A percentile compares a stretch with the other conserved stretches of the same genome.
Conservation (phyloP, 2,797 vertebrate species). For the Xenopus petersii region DNA sequence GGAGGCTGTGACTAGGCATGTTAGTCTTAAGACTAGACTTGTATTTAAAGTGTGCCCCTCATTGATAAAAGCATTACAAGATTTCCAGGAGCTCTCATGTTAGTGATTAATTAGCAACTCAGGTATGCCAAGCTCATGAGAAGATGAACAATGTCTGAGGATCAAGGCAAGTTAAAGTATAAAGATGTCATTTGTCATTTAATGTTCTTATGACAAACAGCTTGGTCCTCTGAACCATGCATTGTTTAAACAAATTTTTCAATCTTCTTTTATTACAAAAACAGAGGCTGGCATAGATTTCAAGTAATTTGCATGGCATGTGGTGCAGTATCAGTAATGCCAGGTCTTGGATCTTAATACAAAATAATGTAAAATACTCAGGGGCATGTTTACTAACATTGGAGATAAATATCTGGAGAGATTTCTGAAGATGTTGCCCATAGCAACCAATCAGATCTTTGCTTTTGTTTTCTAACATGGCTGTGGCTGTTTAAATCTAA, state of each 20-base stretch:
- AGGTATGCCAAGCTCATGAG: conserved; percentile 67
- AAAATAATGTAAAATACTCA: too few relatives aligned
- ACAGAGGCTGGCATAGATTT: not conserved
- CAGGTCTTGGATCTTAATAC: not conserved
- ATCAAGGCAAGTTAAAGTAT: conserved; percentile 67
- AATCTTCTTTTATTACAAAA: not conserved
- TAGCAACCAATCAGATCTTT: too few relatives aligned
- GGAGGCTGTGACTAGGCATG: conserved; percentile 62
- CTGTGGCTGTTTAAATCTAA: too few relatives aligned
- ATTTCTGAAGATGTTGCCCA: too few relatives aligned
- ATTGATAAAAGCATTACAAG: conserved; percentile 15
- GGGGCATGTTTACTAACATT: too few relatives aligned
- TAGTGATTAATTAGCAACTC: conserved; percentile 78
- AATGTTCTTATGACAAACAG: conserved; percentile 55
- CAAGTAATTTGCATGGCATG: not conserved
- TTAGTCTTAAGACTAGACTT: conserved; percentile 48
- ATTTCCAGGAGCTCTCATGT: conserved; percentile 64
- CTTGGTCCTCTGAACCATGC: not conserved
- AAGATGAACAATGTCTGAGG: conserved; percentile 64
- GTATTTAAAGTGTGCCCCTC: conserved; percentile 55
- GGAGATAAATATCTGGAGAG: too few relatives aligned
- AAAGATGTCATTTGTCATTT: conserved; percentile 74
- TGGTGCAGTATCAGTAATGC: not conserved
- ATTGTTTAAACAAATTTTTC: conserved; percentile 16
- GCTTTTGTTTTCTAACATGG: too few relatives aligned